A percentile compares a stretch with the other conserved stretches of the same genome.
Evolutionary conservation across 2,113 vertebrate genomes (phyloP).

Genomic region (Panthera tigris): DNA sequence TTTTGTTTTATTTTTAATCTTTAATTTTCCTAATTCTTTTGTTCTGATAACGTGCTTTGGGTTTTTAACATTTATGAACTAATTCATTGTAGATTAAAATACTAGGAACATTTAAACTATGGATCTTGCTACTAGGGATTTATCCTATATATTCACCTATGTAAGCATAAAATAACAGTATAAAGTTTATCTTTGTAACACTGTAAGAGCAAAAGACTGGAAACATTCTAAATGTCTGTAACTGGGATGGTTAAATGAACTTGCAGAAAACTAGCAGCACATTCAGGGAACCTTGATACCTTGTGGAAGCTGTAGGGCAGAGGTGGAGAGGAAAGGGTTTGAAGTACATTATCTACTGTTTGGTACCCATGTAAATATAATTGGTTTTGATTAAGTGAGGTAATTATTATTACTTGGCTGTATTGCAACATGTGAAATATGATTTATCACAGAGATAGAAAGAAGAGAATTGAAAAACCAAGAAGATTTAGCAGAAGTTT

Average conservation of each 20-base stretch:
- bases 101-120: not conserved
- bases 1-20: not conserved
- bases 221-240: not conserved
- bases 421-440: constrained; percentile 24
- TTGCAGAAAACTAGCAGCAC: not conserved
- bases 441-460: constrained; percentile 89
- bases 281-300: not conserved
- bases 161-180: not conserved
- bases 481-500: constrained; percentile 91
- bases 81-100: not conserved
- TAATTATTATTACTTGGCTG: not conserved
- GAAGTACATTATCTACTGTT: not conserved
- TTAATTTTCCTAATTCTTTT: not conserved
- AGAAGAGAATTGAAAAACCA: constrained; percentile 94
- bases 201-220: not conserved
- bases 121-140: not conserved
- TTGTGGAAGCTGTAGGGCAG: not conserved
- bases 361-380: not conserved
- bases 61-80: not conserved
- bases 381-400: not conserved
- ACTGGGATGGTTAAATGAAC: not conserved
- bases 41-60: not conserved
- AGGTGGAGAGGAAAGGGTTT: not conserved
- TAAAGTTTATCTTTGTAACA: not conserved
- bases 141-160: not conserved